Evolutionary conservation across 2,888 invertebrate species (phyloP).

Genomic region (Eupithecia subumbrata): DNA sequence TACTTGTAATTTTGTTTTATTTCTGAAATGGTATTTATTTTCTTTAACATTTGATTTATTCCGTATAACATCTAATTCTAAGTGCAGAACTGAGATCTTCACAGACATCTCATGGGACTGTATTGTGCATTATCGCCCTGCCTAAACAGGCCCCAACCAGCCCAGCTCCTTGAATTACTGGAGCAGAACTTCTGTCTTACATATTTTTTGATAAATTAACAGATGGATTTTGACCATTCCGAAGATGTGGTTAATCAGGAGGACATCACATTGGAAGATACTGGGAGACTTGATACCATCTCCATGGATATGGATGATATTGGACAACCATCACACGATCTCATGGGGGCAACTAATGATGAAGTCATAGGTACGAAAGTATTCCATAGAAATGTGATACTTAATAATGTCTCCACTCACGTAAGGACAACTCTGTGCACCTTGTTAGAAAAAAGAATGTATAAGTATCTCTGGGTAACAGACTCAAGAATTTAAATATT

Average conservation of each 20-base stretch:
- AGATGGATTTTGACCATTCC: slow-evolving; percentile 76
- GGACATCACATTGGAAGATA: slow-evolving; percentile 63
- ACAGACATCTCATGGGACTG: too few relatives aligned
- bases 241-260: slow-evolving; percentile 65
- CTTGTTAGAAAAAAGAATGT: neutral
- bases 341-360: slow-evolving; percentile 75
- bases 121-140: too few relatives aligned
- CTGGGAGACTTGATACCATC: slow-evolving; percentile 60
- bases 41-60: too few relatives aligned
- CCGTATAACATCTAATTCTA: too few relatives aligned
- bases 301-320: slow-evolving; percentile 75
- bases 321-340: slow-evolving; percentile 64
- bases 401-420: neutral
- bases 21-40: too few relatives aligned
- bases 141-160: too few relatives aligned
- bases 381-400: neutral
- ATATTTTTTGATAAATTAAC: slow-evolving; percentile 26
- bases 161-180: too few relatives aligned
- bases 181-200: too few relatives aligned
- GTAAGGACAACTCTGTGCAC: neutral
- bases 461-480: neutral
- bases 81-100: too few relatives aligned
- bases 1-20: too few relatives aligned
- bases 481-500: neutral
- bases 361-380: slow-evolving; percentile 69